Conservation (phyloP, 2,113 vertebrate genomes). For the Peucedramus taeniatus region DNA sequence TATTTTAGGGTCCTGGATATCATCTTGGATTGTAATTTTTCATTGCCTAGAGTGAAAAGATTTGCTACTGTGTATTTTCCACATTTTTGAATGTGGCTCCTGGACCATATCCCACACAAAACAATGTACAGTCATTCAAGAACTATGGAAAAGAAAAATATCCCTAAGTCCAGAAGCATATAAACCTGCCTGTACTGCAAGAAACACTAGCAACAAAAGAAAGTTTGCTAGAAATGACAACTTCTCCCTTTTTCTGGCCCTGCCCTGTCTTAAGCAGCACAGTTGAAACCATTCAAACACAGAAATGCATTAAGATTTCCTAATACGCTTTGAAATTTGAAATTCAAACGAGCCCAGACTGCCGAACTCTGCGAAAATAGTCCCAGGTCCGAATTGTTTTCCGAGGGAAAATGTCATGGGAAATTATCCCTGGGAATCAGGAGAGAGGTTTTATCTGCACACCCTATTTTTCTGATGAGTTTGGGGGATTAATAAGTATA, state of each 20-base stretch:
- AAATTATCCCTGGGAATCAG: neutral
- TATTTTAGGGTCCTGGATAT: constrained; percentile 14
- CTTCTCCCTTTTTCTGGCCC: neutral
- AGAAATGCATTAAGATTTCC: neutral
- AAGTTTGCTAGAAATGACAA: neutral
- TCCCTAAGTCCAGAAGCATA: neutral
- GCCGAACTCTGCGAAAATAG: neutral
- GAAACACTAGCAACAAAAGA: neutral
- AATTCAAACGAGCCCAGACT: neutral
- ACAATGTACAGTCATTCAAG: neutral
- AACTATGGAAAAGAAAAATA: neutral
- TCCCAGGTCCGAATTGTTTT: neutral
- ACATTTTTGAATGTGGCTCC: neutral
- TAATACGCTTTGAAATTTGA: neutral
- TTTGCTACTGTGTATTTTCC: neutral
- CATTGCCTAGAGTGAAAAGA: neutral
- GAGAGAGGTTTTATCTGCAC: neutral
- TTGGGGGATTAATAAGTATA: neutral
- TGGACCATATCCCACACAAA: neutral
- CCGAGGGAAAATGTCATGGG: neutral
- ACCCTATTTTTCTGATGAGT: neutral
- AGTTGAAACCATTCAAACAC: neutral
- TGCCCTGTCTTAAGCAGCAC: neutral
- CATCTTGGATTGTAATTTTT: constrained; percentile 4
- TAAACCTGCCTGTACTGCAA: neutral